Base-by-base conservation (phyloP, 2,797 vertebrate species). In the Coregonus suidteri region DNA sequence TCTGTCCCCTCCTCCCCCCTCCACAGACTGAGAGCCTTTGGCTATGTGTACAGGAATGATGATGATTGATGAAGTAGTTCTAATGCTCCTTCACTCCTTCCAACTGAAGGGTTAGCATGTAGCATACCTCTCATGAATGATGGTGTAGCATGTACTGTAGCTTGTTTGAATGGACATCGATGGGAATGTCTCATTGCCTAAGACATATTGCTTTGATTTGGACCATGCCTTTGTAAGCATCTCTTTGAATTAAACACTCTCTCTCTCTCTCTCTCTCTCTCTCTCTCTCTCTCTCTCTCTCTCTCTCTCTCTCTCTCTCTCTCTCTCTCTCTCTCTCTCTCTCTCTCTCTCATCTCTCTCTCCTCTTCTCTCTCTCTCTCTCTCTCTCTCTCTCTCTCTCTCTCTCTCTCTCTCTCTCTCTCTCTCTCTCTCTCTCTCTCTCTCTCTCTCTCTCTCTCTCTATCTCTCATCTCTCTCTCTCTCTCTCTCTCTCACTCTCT, bases 61-160 rank as follows among this genome's bases (percentile, higher is more conserved):
- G 54, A 56, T 56, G 16, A 56, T n/a, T n/a, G 54, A 56, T 56
- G 18, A n/a, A 30, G 6, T 65, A 65, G 18, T 9, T 20, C 14
- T 71, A 11, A 71, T 41, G 41, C 35, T 35, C 14, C 25, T 30
- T 74, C 62, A 20, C 34, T 35, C 74, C 66, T 66, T 62, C 31
- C 66, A 66, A 52, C 18, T 9, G 66, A 62, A 7, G 35, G 51
- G 54, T 71, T 66, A 65, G 41, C 51, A 20, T 16, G 68, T 73
- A 4, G 6, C 65, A 65, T 71, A 78, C 15, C 9, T 76, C 75
- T 98, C 98, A 86, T 95, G 96, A 74, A 94, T 99, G 81, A 99
- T 99, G 97, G 98, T 98, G 94, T 37, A 37, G 5, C 3, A 35
- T 35, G 96, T 97, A 90, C 97, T 98, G 94, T 98, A 98, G 93